These are phyloP conservation scores for Epirrita christyi DNA, from an alignment of 2,888 invertebrate species.

Conservation along the genomic window DNA sequence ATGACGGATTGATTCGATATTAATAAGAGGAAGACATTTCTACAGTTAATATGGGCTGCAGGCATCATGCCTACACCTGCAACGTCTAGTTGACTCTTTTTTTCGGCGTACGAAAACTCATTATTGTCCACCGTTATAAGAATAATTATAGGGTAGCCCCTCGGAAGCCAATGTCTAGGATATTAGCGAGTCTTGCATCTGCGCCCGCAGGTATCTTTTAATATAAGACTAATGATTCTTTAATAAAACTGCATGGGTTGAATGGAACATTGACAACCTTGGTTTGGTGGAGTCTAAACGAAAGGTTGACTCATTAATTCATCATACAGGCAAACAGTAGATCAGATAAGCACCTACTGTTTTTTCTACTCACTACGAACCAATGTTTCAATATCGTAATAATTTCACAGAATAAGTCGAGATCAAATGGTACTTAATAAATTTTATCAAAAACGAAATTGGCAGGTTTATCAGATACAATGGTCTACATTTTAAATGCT, in stretches of 20 bases:
- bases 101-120: constrained; percentile 40
- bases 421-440: no score
- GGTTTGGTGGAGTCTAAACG: constrained; percentile 1
- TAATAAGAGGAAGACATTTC: constrained; percentile 65
- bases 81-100: constrained; percentile 59
- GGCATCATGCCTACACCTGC: constrained; percentile 39
- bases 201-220: constrained; percentile 19
- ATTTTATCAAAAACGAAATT: no score
- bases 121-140: constrained; percentile 35
- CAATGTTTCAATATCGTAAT: no score
- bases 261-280: neutral
- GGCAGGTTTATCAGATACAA: no score
- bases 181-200: constrained; percentile 37
- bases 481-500: no score
- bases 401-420: no score
- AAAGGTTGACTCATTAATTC: neutral
- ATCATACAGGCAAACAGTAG: neutral
- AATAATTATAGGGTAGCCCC: constrained; percentile 36
- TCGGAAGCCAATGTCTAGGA: constrained; percentile 38
- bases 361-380: no score
- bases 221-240: constrained; percentile 25
- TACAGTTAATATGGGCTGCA: constrained; percentile 46
- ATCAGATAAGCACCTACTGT: neutral
- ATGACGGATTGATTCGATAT: constrained; percentile 83
- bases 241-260: constrained; percentile 8